phyloP scores from a whole-genome alignment of 2,113 vertebrate genomes.

The Macaca mulatta region DNA sequence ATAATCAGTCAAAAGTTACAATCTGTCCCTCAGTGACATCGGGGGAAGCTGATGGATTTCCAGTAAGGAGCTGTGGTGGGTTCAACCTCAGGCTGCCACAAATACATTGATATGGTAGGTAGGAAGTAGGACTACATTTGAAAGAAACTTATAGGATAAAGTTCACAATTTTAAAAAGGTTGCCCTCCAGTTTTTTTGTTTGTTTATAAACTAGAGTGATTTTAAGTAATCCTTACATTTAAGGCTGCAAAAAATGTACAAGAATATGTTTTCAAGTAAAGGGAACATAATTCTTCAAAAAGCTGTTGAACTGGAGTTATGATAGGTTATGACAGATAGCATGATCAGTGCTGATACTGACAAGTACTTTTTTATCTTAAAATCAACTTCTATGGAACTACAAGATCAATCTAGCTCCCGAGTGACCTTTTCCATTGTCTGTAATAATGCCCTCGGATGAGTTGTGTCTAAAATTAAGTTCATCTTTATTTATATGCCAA shows the following conservation, averaged over 20 bases:
- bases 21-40: slow-evolving; percentile 1
- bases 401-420: neutral
- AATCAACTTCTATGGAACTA: neutral
- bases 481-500: slow-evolving; percentile 21
- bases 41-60: slow-evolving; percentile 40
- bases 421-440: neutral
- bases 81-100: slow-evolving; percentile 45
- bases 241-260: slow-evolving; percentile 34
- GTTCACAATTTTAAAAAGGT: slow-evolving; percentile 49
- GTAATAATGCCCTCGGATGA: neutral
- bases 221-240: slow-evolving; percentile 61
- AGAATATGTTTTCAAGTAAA: slow-evolving; percentile 52
- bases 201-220: slow-evolving; percentile 53
- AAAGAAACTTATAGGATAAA: slow-evolving; percentile 53
- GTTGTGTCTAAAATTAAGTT: neutral
- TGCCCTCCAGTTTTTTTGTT: slow-evolving; percentile 34
- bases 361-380: neutral
- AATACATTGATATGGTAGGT: slow-evolving; percentile 8
- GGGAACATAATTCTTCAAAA: slow-evolving; percentile 54
- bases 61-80: slow-evolving; percentile 45
- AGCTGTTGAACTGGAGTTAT: slow-evolving; percentile 30
- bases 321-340: neutral
- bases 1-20: slow-evolving; percentile 42
- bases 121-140: neutral
- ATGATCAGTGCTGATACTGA: slow-evolving; percentile 7